These are phyloP conservation scores for Propsilocerus akamusi DNA, from an alignment of 1,140 invertebrate genomes.

Conservation along the genomic window DNA sequence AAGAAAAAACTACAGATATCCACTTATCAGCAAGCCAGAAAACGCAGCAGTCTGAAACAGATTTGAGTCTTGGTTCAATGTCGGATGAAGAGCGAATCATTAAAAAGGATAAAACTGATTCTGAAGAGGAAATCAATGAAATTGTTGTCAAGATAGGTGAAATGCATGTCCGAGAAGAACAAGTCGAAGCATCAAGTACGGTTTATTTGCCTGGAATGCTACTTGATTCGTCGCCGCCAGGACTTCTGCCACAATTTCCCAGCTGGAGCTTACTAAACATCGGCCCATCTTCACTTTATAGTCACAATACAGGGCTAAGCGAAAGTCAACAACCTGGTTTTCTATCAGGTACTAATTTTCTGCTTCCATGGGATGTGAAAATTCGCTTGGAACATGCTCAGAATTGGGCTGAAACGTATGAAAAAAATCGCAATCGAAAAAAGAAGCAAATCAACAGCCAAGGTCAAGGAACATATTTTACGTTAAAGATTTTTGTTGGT, in stretches of 20 bases:
- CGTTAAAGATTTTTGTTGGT: slow-evolving; percentile 88
- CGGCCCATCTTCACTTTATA: slow-evolving; percentile 79
- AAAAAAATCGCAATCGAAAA: slow-evolving; percentile 16
- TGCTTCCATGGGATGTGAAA: slow-evolving; percentile 89
- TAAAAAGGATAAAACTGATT: neutral
- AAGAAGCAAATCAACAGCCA: slow-evolving; percentile 8
- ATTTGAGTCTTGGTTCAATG: slow-evolving; percentile 9
- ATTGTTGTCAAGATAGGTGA: slow-evolving; percentile 15
- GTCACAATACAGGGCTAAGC: slow-evolving; percentile 65
- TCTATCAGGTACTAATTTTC: slow-evolving; percentile 69
- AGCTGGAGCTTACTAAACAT: slow-evolving; percentile 86
- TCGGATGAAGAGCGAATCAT: neutral
- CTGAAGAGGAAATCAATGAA: neutral
- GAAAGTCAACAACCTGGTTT: slow-evolving; percentile 71
- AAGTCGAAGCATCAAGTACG: slow-evolving; percentile 60
- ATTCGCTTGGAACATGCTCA: slow-evolving; percentile 31
- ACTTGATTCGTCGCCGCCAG: slow-evolving; percentile 53
- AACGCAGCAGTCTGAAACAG: slow-evolving; percentile 10
- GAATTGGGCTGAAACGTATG: slow-evolving; percentile 10
- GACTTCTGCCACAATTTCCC: slow-evolving; percentile 70
- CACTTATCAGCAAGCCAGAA: slow-evolving; percentile 2
- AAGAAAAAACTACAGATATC: neutral
- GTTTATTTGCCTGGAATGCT: slow-evolving; percentile 84
- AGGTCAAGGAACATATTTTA: slow-evolving; percentile 30
- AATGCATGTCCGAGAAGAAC: neutral